These are phyloP conservation scores for Trichogramma evanescens DNA, from an alignment of 2,888 invertebrate genomes.

Conservation along the genomic window DNA sequence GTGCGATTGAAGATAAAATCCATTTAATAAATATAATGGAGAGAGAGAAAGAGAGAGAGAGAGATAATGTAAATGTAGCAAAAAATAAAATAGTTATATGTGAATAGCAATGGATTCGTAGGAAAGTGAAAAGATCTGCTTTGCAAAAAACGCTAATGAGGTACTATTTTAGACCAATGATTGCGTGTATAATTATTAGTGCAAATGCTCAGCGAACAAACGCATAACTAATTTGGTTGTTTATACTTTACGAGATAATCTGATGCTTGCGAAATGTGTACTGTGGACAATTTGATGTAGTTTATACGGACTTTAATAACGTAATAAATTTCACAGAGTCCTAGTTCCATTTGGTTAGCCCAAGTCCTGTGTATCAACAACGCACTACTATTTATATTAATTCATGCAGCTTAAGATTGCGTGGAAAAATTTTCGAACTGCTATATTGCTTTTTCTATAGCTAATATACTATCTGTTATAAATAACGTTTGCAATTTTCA, in stretches of 20 bases:
- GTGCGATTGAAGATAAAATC: no score
- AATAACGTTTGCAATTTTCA: slow-evolving; percentile 4
- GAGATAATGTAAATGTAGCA: no score
- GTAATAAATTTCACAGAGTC: slow-evolving; percentile 11
- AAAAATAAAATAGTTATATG: no score
- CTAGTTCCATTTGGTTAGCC: not conserved
- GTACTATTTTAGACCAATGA: not conserved
- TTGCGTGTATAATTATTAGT: slow-evolving; percentile 13
- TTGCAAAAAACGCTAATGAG: slow-evolving; percentile 7
- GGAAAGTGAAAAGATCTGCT: slow-evolving; percentile 9
- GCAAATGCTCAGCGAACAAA: not conserved
- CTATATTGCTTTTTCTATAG: not conserved
- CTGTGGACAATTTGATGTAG: slow-evolving; percentile 12
- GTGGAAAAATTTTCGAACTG: slow-evolving; percentile 11
- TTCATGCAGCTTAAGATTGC: not conserved
- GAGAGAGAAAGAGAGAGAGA: no score
- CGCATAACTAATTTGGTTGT: slow-evolving; percentile 14
- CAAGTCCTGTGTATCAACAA: not conserved
- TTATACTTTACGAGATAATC: slow-evolving; percentile 16
- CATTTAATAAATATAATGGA: no score
- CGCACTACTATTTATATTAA: not conserved
- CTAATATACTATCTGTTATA: slow-evolving; percentile 12
- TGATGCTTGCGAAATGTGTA: slow-evolving; percentile 13
- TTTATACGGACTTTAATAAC: slow-evolving; percentile 16
- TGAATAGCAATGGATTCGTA: no score